phyloP scores from a whole-genome alignment of 2,113 vertebrate genomes.

The Cairina moschata region DNA sequence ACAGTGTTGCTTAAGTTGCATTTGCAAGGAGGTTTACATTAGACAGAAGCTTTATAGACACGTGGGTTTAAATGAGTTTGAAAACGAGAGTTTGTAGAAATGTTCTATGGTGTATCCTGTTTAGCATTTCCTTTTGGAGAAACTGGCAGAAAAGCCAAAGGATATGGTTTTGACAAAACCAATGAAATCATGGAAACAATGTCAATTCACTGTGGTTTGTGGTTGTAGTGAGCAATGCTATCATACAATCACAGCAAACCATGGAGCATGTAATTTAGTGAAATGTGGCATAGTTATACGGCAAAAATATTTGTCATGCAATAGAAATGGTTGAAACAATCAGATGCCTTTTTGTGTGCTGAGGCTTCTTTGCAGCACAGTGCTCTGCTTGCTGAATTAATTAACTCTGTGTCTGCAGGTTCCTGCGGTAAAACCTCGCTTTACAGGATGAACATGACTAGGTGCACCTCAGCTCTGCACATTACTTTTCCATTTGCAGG shows the following conservation, averaged over 20 bases:
- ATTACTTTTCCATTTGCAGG: background rate
- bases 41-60: accelerated
- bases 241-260: background rate
- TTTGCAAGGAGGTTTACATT: background rate
- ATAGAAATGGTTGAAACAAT: background rate
- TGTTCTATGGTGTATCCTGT: background rate
- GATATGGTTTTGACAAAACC: background rate
- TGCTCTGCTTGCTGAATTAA: background rate
- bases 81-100: background rate
- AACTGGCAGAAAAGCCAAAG: background rate
- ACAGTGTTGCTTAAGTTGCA: background rate
- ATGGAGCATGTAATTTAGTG: background rate
- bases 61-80: background rate
- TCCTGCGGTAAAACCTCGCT: background rate
- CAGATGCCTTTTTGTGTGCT: background rate
- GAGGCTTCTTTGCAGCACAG: accelerated
- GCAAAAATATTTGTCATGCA: background rate
- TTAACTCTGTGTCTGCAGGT: background rate
- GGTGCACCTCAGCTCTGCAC: background rate
- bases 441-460: background rate
- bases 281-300: background rate
- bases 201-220: background rate
- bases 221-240: background rate
- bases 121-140: background rate
- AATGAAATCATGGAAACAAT: background rate